These are phyloP conservation scores for Ligdia adustata DNA, from an alignment of 2,888 invertebrate species.

Conservation along the genomic window DNA sequence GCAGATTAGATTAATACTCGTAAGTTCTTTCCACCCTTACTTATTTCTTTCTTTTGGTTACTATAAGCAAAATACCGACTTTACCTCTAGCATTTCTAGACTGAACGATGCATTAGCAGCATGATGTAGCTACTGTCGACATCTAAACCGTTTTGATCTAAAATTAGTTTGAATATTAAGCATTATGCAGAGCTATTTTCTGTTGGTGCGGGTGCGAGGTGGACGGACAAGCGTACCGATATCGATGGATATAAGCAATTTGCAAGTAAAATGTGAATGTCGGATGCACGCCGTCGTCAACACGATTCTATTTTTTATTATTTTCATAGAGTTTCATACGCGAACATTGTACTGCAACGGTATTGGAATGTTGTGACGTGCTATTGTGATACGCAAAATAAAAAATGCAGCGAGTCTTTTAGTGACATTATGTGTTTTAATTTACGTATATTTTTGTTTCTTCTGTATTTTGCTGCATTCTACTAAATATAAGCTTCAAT, in stretches of 20 bases:
- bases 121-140: background rate
- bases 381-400: slow-evolving; percentile 37
- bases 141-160: slow-evolving; percentile 17
- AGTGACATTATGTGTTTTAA: too few species aligned
- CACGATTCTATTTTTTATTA: slow-evolving; percentile 59
- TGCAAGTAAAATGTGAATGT: slow-evolving; percentile 78
- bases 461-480: too few species aligned
- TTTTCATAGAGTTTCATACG: slow-evolving; percentile 63
- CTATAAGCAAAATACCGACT: too few species aligned
- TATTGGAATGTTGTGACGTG: slow-evolving; percentile 31
- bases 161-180: slow-evolving; percentile 30
- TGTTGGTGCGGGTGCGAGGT: slow-evolving; percentile 40
- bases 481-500: too few species aligned
- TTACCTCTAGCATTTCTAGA: too few species aligned
- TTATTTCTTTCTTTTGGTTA: too few species aligned
- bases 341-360: slow-evolving; percentile 48
- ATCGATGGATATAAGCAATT: slow-evolving; percentile 77
- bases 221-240: slow-evolving; percentile 52
- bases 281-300: slow-evolving; percentile 58
- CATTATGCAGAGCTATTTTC: slow-evolving; percentile 37
- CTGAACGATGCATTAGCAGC: too few species aligned
- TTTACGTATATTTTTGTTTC: too few species aligned
- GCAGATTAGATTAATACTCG: slow-evolving; percentile 35
- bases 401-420: background rate
- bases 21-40: too few species aligned